Evolutionary conservation across 2,113 vertebrate genomes (phyloP), one percentile per base, ranked within the genome.

Genomic region (Phodopus roborovskii): DNA sequence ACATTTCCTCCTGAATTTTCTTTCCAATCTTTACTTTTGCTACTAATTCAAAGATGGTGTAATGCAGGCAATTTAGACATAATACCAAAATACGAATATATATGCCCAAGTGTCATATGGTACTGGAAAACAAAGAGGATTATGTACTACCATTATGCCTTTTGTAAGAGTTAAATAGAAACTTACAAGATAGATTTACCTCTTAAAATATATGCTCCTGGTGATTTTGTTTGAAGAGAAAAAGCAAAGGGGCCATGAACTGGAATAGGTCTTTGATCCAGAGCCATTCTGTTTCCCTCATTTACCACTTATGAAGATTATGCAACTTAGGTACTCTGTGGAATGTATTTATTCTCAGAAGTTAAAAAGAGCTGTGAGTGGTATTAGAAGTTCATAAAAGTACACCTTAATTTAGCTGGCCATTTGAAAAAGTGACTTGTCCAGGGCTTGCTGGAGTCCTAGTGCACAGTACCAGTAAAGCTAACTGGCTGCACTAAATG

Each of bases 301-400:
- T 42, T 56, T 82, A 28, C 16, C 60, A 85, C 36, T 70, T 90
- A 87, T 74, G 75, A 93, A 94, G 94, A 89, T 28, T 42, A 66
- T 62, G 22, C 68, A 92, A 74, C 3, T 24, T 53, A 79, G 68
- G 94, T 53, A 68, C 94, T 91, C 50, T 91, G 78, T 89, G 88
- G 70, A 94, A 97, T 95, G 90, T 56, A 88, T 79, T 94, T 36
- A 68, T 92, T 84, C 86, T 33, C 53, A 58, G 48, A 96, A 95
- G 62, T 36, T 86, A 93, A 88, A 84, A 84, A 89, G 45, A 86
- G 26, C 60, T 90, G 58, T 81, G 39, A 42, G 53, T 58, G 68
- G 39, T 66, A 81, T 33, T 45, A 58, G 64, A 94, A 28, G 93
- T 60, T 95, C 74, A 91, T 17, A 95, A 94, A 81, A 92, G 36